A percentile compares a stretch with the other conserved stretches of the same genome.
phyloP scores from a whole-genome alignment of 2,888 invertebrate species.

The Hyppa rectilinea region DNA sequence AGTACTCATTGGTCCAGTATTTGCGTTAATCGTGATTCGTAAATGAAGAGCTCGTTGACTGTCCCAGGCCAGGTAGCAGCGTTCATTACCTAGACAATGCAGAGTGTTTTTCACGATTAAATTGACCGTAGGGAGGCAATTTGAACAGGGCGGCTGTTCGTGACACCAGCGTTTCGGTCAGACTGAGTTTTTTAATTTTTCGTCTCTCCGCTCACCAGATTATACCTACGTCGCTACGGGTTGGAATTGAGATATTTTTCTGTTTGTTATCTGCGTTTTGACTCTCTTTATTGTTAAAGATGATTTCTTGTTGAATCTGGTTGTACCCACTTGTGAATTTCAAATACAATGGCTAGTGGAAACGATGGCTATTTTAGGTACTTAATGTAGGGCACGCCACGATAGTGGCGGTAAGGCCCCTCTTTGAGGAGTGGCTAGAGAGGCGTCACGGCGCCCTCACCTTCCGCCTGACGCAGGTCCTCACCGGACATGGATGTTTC shows the following conservation, averaged over 20 bases:
- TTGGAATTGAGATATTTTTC: conserved; percentile 5
- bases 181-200: conserved; percentile 87
- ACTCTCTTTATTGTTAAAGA: background rate
- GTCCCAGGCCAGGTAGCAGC: conserved; percentile 70
- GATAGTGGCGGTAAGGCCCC: no score
- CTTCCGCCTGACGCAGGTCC: no score
- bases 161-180: conserved; percentile 84
- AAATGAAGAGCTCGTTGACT: conserved; percentile 75
- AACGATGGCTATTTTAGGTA: no score
- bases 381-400: no score
- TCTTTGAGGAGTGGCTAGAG: no score
- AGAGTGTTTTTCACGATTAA: conserved; percentile 88
- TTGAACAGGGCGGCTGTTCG: conserved; percentile 82
- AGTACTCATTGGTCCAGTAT: conserved; percentile 54
- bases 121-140: conserved; percentile 89
- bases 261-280: background rate
- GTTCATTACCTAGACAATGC: conserved; percentile 88
- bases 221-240: background rate
- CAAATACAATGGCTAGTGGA: background rate
- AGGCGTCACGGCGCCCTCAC: no score
- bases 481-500: no score
- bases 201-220: conserved; percentile 71
- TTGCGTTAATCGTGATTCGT: conserved; percentile 68
- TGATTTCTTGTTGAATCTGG: background rate
- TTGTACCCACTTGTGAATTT: no score